phyloP scores from a whole-genome alignment of 2,113 vertebrate species.

The Sterna hirundo region DNA sequence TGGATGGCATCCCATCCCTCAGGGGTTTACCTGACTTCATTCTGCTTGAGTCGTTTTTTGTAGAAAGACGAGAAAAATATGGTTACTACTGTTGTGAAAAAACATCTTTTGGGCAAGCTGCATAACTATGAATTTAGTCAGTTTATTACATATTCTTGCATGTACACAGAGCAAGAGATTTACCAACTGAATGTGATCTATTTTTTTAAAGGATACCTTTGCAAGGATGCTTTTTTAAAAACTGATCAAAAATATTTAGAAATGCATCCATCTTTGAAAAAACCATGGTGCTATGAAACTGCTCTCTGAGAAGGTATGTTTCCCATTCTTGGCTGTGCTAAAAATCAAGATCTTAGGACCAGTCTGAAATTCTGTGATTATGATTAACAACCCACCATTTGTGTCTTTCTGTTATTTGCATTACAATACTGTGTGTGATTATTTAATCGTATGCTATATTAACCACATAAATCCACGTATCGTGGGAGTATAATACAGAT shows the following conservation, averaged over 20 bases:
- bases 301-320: neutral
- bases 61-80: neutral
- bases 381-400: neutral
- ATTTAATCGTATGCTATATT: neutral
- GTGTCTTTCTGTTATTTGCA: neutral
- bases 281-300: neutral
- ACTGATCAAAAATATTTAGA: neutral
- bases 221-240: neutral
- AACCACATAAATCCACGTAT: neutral
- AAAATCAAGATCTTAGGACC: neutral
- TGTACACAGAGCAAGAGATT: neutral
- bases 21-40: neutral
- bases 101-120: neutral
- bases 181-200: neutral
- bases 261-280: neutral
- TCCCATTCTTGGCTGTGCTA: neutral
- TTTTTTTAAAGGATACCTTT: neutral
- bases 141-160: neutral
- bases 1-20: neutral
- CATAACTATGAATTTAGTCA: neutral
- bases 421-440: conserved; percentile 34
- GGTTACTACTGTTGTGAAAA: neutral
- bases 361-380: neutral
- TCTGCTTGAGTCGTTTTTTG: neutral
- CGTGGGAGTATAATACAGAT: neutral